Conservation (phyloP, 2,113 vertebrate species). For the Phycodurus eques region DNA sequence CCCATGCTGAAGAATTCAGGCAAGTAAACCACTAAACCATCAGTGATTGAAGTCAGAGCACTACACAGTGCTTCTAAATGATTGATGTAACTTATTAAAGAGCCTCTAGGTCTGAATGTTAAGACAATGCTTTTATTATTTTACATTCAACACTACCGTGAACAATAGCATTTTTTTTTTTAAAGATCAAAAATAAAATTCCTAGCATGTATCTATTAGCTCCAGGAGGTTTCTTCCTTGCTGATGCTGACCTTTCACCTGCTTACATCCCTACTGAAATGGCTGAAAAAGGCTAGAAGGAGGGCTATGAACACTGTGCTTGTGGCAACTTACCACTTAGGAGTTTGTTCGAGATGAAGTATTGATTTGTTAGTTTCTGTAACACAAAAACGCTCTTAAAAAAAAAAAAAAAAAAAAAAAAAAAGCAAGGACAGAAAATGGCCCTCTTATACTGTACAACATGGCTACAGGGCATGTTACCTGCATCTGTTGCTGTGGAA, state of each 20-base stretch:
- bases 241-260: slow-evolving; percentile 36
- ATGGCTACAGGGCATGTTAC: slow-evolving; percentile 34
- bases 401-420: slow-evolving; percentile 45
- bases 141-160: not conserved
- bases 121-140: no score
- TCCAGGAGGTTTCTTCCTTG: not conserved
- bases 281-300: slow-evolving; percentile 20
- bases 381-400: slow-evolving; percentile 20
- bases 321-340: slow-evolving; percentile 23
- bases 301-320: slow-evolving; percentile 27
- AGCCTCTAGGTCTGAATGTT: no score
- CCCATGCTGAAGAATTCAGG: no score
- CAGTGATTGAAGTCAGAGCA: no score
- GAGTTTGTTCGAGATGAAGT: slow-evolving; percentile 31
- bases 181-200: not conserved
- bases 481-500: slow-evolving; percentile 57
- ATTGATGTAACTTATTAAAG: no score
- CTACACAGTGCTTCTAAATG: no score
- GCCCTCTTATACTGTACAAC: slow-evolving; percentile 31
- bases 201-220: not conserved
- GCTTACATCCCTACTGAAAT: slow-evolving; percentile 18
- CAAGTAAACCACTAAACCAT: no score
- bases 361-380: slow-evolving; percentile 46
- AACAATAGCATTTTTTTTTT: not conserved
- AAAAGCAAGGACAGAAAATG: slow-evolving; percentile 42